Percentiles rank a stretch among this genome's conserved stretches.
Conservation (phyloP, 1,140 invertebrate species). For the Chymomyza costata region DNA sequence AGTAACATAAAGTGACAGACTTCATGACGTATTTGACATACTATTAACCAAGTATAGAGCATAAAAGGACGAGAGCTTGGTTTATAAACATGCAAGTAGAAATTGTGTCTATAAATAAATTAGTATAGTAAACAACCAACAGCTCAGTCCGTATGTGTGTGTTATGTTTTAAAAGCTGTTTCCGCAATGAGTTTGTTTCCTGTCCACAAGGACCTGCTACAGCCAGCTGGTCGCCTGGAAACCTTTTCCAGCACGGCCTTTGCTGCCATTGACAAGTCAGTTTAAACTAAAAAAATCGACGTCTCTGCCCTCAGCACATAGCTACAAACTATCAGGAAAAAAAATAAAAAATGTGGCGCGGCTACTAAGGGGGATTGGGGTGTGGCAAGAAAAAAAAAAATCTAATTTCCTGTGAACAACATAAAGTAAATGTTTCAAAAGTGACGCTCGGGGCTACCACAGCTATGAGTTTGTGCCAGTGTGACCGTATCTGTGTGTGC, state of each 20-base stretch:
- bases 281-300: slow-evolving; percentile 63
- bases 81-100: slow-evolving; percentile 1
- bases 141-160: slow-evolving; percentile 35
- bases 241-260: slow-evolving; percentile 17
- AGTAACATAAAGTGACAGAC: no score
- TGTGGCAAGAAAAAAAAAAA: slow-evolving; percentile 51
- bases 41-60: no score
- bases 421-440: slow-evolving; percentile 73
- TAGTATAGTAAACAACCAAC: slow-evolving; percentile 65
- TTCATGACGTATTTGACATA: no score
- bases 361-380: no score
- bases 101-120: slow-evolving; percentile 68
- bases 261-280: slow-evolving; percentile 64
- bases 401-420: slow-evolving; percentile 72
- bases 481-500: slow-evolving; percentile 23
- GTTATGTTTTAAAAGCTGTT: slow-evolving; percentile 70
- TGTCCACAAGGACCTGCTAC: slow-evolving; percentile 64
- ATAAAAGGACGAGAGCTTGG: no score
- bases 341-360: no score
- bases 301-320: slow-evolving; percentile 51
- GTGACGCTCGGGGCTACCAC: slow-evolving; percentile 42
- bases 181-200: slow-evolving; percentile 72
- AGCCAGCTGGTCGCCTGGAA: no score
- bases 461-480: slow-evolving; percentile 17
- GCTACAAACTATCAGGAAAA: no score